Percentiles rank a stretch among this genome's conserved stretches.
Evolutionary conservation across 2,888 invertebrate genomes (phyloP).

Genomic region (Leptogaster cylindrica): DNA sequence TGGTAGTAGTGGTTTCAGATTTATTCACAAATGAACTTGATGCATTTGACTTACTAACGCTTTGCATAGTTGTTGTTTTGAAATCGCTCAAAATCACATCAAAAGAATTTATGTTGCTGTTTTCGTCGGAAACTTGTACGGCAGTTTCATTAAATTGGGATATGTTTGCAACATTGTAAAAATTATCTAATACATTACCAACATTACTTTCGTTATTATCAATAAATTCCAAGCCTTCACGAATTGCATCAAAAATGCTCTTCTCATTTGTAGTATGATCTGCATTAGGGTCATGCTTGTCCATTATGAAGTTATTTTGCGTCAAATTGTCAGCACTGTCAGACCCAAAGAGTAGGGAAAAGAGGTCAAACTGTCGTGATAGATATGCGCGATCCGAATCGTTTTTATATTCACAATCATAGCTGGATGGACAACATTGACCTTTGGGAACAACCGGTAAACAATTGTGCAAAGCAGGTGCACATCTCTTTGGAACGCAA

Average conservation of each 20-base stretch:
- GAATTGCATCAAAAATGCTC: slow-evolving; percentile 57
- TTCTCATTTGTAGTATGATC: slow-evolving; percentile 53
- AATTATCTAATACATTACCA: slow-evolving; percentile 51
- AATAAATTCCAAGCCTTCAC: slow-evolving; percentile 59
- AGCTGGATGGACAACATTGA: slow-evolving; percentile 84
- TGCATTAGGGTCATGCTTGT: not conserved
- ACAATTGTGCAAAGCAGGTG: slow-evolving; percentile 77
- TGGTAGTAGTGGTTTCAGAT: too few relatives aligned
- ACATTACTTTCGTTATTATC: slow-evolving; percentile 52
- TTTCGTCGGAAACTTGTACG: not conserved
- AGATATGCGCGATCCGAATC: slow-evolving; percentile 55
- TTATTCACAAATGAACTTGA: too few relatives aligned
- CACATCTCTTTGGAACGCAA: slow-evolving; percentile 78
- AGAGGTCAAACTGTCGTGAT: slow-evolving; percentile 58
- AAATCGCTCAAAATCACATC: slow-evolving; percentile 11
- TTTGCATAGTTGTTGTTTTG: too few relatives aligned
- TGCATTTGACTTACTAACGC: too few relatives aligned
- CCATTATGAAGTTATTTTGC: not conserved
- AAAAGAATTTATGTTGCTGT: slow-evolving; percentile 23
- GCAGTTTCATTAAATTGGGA: not conserved
- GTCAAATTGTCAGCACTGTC: slow-evolving; percentile 50
- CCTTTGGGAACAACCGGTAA: slow-evolving; percentile 75
- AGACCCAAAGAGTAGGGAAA: slow-evolving; percentile 58
- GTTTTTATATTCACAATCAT: slow-evolving; percentile 74
- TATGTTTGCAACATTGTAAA: slow-evolving; percentile 44